Base-by-base conservation (phyloP, 2,888 invertebrate genomes). In the Aplocera efformata region DNA sequence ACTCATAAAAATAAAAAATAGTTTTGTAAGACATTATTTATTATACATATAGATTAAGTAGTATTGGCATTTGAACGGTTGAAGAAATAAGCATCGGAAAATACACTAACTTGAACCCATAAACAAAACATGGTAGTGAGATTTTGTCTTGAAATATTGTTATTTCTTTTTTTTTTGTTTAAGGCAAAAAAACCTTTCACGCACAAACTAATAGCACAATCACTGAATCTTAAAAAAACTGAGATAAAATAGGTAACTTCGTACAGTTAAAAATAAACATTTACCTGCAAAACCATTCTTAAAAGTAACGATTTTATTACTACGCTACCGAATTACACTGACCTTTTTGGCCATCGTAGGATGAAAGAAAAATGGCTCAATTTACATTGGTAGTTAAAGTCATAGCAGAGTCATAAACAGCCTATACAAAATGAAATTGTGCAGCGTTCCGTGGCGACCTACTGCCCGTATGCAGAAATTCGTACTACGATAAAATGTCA, bases 281-380 rank as follows among this genome's bases (percentile, higher is more conserved):
- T 43, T 58, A n/a, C 54, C 60, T 58, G 58, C 50, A 47, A 55
- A 74, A 71, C 66, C 60, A 44, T 46, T 57, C 54, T 66, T 63
- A 58, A 57, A 57, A 55, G 57, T 65, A 59, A 67, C 67, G 61
- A 50, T 60, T 54, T 63, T 61, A 65, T 69, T 63, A 60, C 58
- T 44, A 17, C 48, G 39, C 39, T 40, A 42, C 63, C 62, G 57
- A 59, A 58, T 49, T 56, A 59, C 53, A 35, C 44, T 49, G 63
- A 55, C 53, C 59, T 41, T 42, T 53, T 47, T 33, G 35, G 46
- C 47, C 40, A 53, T 40, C 42, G 44, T 41, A 34, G 48, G 45
- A 48, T 51, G 48, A 33, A 48, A 57, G 56, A 59, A 39, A 54
- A 54, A 56, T 54, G 37, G 56, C 25, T 61, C 58, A 47, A 46